Base-by-base conservation (phyloP, 2,113 vertebrate species). In the Budorcas taxicolor region DNA sequence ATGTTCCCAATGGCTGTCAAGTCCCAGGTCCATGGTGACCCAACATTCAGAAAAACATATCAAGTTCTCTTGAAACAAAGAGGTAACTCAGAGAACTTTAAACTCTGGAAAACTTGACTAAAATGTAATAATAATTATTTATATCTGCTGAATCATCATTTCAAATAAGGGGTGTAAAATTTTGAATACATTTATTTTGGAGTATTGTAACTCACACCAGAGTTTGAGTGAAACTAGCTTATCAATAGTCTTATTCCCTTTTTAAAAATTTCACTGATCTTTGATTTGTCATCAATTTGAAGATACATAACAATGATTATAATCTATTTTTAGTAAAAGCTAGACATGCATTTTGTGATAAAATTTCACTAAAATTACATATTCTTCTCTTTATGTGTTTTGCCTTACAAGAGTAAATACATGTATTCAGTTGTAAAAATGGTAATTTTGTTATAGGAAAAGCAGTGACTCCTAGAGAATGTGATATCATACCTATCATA, bases 381-480 rank as follows among this genome's bases (percentile, higher is more conserved):
- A 60, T 82, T 80, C 31, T 57, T 3, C 58, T 82, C 60, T 76
- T 33, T 55, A 64, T 55, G 53, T 62, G 82, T 97, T 96, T 92
- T 10, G 3, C 33, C 17, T 60, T 19, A 91, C 13, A 23, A 67
- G n/a, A 85, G 78, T 89, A 84, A 84, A 91, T 45, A 85, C 53
- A 57, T 91, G 9, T 47, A 97, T 60, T 83, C 88, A 57, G 3
- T 78, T 36, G 15, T 43, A 17, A 94, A 95, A 27, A 52, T 1
- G 33, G 64, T 95, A 55, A 60, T 82, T 45, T 31, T 81, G 27
- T 86, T 78, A 33, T 25, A 92, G 31, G 53, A 33, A 96, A 74
- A 97, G 57, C 5, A 91, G 6, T 47, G 84, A 76, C 27, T 71
- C 19, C 50, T 97, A 50, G n/a, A 98, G n/a, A 98, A 94, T 95